A percentile compares a stretch with the other conserved stretches of the same genome.
Conservation (phyloP, 2,113 vertebrate species). For the Lethenteron reissneri region DNA sequence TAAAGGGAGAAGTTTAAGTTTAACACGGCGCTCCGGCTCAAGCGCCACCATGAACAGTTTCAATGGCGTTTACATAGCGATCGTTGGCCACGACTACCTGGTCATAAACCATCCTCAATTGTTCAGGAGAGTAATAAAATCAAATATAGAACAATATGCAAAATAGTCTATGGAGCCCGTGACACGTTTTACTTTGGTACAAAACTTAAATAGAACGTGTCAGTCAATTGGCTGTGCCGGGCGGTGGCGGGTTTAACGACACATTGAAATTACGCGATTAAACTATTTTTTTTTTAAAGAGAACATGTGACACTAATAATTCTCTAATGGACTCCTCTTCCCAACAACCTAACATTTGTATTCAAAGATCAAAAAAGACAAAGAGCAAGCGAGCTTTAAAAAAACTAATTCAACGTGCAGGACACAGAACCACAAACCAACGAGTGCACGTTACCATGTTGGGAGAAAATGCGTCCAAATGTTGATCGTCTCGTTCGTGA, state of each 20-base stretch:
- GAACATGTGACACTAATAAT: no score
- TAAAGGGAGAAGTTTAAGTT: no score
- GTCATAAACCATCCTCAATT: no score
- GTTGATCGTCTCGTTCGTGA: slow-evolving; percentile 59
- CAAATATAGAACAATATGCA: background rate
- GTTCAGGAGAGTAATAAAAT: background rate
- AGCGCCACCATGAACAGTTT: no score
- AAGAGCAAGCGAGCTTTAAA: no score
- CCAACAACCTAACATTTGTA: background rate
- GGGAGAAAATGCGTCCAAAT: slow-evolving; percentile 73
- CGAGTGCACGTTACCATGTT: slow-evolving; percentile 26
- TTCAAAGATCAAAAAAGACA: accelerated
- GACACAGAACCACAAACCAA: background rate
- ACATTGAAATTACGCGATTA: background rate
- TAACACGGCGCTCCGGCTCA: no score
- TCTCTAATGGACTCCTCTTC: background rate
- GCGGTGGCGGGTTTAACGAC: background rate
- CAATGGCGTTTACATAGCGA: no score
- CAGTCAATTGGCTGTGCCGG: background rate
- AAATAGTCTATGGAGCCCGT: no score
- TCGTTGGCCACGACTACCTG: no score
- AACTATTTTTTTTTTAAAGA: no score
- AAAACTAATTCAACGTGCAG: background rate
- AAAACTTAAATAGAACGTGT: background rate
- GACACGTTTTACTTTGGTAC: background rate